Percentiles rank a stretch among this genome's conserved stretches.
These are phyloP conservation scores for Synanceia verrucosa DNA, from an alignment of 2,797 vertebrate genomes.

Conservation along the genomic window DNA sequence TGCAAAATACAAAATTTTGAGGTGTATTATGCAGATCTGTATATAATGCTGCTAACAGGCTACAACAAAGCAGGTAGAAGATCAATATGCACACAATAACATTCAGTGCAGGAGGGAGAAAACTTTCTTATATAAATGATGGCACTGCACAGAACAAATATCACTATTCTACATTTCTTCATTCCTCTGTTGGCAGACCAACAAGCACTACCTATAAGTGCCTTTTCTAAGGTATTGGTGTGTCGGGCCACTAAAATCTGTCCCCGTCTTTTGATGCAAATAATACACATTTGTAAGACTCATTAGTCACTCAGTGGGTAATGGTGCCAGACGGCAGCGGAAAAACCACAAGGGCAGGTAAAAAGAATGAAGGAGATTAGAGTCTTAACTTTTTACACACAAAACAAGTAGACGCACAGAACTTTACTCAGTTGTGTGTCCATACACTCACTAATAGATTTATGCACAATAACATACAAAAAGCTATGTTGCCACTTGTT, in stretches of 20 bases:
- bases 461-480: slow-evolving; percentile 4
- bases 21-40: background rate
- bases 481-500: background rate
- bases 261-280: slow-evolving; percentile 70
- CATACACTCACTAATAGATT: background rate
- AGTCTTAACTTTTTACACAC: slow-evolving; percentile 31
- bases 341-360: slow-evolving; percentile 60
- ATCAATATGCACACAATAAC: slow-evolving; percentile 2
- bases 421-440: background rate
- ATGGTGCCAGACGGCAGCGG: slow-evolving; percentile 61
- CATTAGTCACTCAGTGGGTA: slow-evolving; percentile 74
- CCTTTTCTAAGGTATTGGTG: slow-evolving; percentile 32
- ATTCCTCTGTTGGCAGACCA: slow-evolving; percentile 42
- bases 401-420: slow-evolving; percentile 8
- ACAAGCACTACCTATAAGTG: slow-evolving; percentile 50
- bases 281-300: slow-evolving; percentile 73
- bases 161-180: background rate
- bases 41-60: background rate
- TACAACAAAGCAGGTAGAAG: slow-evolving; percentile 4
- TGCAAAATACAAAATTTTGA: background rate
- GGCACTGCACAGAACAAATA: background rate
- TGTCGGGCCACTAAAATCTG: slow-evolving; percentile 43
- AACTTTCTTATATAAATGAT: slow-evolving; percentile 19
- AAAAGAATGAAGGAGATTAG: slow-evolving; percentile 44
- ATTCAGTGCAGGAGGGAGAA: slow-evolving; percentile 9